Base-by-base conservation (phyloP, 1,140 invertebrate genomes). In the Carposina sasakii region DNA sequence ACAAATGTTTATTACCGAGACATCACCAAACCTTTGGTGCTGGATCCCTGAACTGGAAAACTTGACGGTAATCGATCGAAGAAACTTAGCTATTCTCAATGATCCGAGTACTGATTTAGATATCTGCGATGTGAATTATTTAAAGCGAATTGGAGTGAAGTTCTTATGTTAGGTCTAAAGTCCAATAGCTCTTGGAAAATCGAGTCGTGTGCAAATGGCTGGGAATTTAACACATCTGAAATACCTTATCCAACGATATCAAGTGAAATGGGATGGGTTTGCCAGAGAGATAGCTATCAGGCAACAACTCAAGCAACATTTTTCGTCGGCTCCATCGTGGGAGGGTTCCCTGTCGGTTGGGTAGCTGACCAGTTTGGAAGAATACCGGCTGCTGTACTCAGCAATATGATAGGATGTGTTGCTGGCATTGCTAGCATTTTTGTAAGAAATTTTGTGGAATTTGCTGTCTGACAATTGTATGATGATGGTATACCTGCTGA, bases 391-490 rank as follows among this genome's bases (percentile, higher is more conserved):
- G 88, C 89, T 55, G 89, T 90, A 56, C 77, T 88, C 23, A 90
- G 89, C 64, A 83, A 91, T 44, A 63, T 88, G 8, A 86, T 91
- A 12, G 86, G 89, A 55, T 87, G 87, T 52, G 54, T 90, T 23
- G 90, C 89, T 53, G 91, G 90, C 2, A 76, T 90, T n/a, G 85
- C 81, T 1, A 91, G 88, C 12, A 87, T 89, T 6, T 90, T 90
- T 63, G 85, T 89, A 0, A 77, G 70, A 22, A 85, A 88, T 60
- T 90, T 90, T 54, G 53, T 77, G 24, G 82, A 86, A 17, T 92
- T 91, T 86, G 68, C 85, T 2, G 47, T 88, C 13, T 87, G 92
- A 94, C 71, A 93, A 92, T 59, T 93, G 92, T 75, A 92, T 92
- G 48, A 93, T 93, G 90, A 93, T 93, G 91, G 56, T 49, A 1